These are phyloP conservation scores for Himalopsyche japonica DNA, from an alignment of 2,888 invertebrate species.

Conservation along the genomic window DNA sequence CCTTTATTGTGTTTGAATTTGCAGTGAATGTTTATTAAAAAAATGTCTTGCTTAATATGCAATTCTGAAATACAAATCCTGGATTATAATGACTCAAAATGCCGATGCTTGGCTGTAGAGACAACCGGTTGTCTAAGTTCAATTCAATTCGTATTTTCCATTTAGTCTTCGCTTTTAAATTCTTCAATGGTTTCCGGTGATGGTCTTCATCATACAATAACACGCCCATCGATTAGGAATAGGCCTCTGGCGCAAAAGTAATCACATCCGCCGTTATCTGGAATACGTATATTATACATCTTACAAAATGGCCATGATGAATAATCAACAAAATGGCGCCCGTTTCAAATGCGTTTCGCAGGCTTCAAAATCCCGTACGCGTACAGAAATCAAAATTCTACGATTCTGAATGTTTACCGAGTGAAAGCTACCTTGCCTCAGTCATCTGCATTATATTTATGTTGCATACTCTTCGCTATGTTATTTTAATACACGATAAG, in stretches of 20 bases:
- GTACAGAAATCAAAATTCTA: not conserved
- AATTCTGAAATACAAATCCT: too few relatives aligned
- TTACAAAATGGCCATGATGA: not conserved
- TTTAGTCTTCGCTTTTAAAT: not conserved
- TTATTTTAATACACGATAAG: not conserved
- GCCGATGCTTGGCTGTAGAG: not conserved
- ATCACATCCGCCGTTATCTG: not conserved
- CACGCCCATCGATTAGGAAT: not conserved
- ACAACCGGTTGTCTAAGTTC: not conserved
- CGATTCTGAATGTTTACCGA: not conserved
- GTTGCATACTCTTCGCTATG: not conserved
- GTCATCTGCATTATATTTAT: not conserved
- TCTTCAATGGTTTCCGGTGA: not conserved
- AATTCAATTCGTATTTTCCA: not conserved
- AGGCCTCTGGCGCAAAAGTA: not conserved
- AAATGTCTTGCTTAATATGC: too few relatives aligned
- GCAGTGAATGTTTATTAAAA: too few relatives aligned
- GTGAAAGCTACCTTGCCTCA: not conserved
- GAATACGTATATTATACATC: not conserved
- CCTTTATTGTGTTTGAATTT: too few relatives aligned
- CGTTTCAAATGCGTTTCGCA: not conserved
- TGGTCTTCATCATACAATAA: not conserved
- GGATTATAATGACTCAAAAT: too few relatives aligned
- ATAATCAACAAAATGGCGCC: not conserved
- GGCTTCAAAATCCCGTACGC: not conserved